These are phyloP conservation scores for Syngnathus typhle DNA, from an alignment of 2,113 vertebrate species.

Conservation along the genomic window DNA sequence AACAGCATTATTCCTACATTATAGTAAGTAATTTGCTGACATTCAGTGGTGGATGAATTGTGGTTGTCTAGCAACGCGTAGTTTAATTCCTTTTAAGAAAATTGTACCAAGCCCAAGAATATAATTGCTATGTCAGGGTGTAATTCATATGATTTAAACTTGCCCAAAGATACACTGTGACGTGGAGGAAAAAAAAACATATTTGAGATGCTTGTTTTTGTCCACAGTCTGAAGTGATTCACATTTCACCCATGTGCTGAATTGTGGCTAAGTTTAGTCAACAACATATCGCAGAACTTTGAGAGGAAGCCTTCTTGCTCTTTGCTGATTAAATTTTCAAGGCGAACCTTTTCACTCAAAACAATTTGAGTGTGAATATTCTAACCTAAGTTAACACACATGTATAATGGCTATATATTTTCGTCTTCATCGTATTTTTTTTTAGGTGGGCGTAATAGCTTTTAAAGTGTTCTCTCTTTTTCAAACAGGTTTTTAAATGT, in stretches of 20 bases:
- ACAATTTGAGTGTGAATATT: neutral
- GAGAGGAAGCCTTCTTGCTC: conserved; percentile 3
- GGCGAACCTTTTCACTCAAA: conserved; percentile 10
- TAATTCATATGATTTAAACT: neutral
- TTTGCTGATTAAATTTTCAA: neutral
- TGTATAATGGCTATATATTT: neutral
- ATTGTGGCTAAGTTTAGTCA: conserved; percentile 8
- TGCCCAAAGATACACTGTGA: neutral
- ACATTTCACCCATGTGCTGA: conserved; percentile 1
- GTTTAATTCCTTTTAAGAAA: neutral
- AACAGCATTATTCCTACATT: neutral
- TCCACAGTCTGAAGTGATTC: conserved; percentile 9
- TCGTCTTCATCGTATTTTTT: neutral
- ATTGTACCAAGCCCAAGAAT: neutral
- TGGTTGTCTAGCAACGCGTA: neutral
- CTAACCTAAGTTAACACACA: neutral
- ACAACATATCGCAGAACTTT: neutral
- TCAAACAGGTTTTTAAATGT: neutral
- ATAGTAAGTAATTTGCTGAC: neutral
- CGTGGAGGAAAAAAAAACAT: neutral
- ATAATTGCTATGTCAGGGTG: neutral
- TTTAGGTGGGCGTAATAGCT: neutral
- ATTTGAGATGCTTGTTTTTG: conserved; percentile 8
- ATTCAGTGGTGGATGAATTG: neutral
- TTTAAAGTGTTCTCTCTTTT: neutral